A percentile compares a stretch with the other conserved stretches of the same genome.
Conservation (phyloP, 2,113 vertebrate genomes). For the Gorsachius goisagi region DNA sequence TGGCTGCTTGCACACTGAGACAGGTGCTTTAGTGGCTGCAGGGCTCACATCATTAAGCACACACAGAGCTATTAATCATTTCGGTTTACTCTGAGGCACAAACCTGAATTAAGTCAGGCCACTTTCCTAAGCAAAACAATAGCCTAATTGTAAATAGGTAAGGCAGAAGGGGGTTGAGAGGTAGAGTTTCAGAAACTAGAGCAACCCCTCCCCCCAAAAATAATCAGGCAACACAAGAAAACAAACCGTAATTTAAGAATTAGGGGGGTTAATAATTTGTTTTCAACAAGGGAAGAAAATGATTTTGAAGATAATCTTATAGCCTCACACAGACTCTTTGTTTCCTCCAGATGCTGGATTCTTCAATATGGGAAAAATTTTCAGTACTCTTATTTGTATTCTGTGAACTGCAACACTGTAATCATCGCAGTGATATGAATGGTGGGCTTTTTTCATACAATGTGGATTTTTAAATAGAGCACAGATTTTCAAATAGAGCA, state of each 20-base stretch:
- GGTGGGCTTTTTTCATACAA: neutral
- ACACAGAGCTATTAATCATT: conserved; percentile 43
- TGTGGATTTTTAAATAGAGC: neutral
- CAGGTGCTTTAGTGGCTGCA: conserved; percentile 44
- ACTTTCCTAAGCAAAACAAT: conserved; percentile 28
- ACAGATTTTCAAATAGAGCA: neutral
- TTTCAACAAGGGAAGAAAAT: neutral
- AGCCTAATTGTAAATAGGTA: conserved; percentile 19
- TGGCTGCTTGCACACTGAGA: conserved; percentile 6
- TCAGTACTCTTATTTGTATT: neutral
- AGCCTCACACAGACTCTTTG: neutral
- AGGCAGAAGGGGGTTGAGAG: neutral
- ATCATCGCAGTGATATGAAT: neutral
- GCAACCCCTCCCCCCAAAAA: neutral
- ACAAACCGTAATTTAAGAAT: neutral
- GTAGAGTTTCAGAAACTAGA: neutral
- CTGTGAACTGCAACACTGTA: neutral
- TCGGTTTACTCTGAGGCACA: conserved; percentile 15
- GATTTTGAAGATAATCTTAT: neutral
- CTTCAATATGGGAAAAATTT: neutral
- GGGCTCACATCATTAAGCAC: conserved; percentile 11
- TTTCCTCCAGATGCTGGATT: neutral
- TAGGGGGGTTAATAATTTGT: neutral
- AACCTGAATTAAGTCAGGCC: conserved; percentile 16
- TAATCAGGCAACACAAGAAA: neutral